Percentiles rank a stretch among this genome's conserved stretches.
Evolutionary conservation across 1,140 invertebrate genomes (phyloP).

Genomic region (Saccostrea cuccullata): DNA sequence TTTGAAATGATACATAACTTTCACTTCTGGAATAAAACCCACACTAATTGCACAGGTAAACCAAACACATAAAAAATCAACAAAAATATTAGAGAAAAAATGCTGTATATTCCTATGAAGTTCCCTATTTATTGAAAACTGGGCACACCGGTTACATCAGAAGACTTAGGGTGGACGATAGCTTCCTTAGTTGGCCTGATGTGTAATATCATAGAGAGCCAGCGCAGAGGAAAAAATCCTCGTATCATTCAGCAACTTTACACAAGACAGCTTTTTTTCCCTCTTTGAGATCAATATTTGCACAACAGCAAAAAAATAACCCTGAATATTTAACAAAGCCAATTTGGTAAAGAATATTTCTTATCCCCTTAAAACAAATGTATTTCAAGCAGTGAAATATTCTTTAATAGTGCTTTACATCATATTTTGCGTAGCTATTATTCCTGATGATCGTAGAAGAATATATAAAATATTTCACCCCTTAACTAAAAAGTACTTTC

Average conservation of each 20-base stretch:
- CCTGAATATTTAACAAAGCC: slow-evolving; percentile 30
- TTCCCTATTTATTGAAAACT: not conserved
- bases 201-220: not conserved
- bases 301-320: slow-evolving; percentile 30
- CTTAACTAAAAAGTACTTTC: not conserved
- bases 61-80: slow-evolving; percentile 21
- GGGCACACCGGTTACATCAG: slow-evolving; percentile 25
- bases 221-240: not conserved
- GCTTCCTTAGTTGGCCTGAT: not conserved
- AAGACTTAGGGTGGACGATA: slow-evolving; percentile 2
- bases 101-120: not conserved
- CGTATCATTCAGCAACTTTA: slow-evolving; percentile 20
- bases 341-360: slow-evolving; percentile 8
- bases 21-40: slow-evolving; percentile 29
- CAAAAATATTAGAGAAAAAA: slow-evolving; percentile 10
- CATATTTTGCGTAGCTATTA: slow-evolving; percentile 1
- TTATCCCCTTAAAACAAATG: not conserved
- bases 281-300: slow-evolving; percentile 32
- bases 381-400: slow-evolving; percentile 34
- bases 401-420: not conserved
- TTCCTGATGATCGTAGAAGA: slow-evolving; percentile 24
- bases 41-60: slow-evolving; percentile 30
- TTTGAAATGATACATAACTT: not conserved
- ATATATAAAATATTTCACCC: not conserved
- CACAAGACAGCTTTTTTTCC: slow-evolving; percentile 18